Evolutionary conservation across 2,113 vertebrate genomes (phyloP), one percentile per base, ranked within the genome.

Genomic region (Gopherus evgoodei): DNA sequence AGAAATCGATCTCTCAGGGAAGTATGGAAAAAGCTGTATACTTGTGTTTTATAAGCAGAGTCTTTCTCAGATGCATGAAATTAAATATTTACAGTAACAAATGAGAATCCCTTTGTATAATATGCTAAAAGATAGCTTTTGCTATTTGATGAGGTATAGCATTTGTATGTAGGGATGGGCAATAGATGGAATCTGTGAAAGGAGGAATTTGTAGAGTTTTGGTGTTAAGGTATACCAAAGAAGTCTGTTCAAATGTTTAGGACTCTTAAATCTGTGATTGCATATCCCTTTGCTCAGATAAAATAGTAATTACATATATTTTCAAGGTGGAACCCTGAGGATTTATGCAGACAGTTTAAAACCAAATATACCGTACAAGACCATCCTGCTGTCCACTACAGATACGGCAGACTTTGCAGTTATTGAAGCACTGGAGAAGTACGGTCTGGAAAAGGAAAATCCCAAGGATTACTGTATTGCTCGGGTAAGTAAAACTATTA

Each of bases 351-450:
- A 99, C 97, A 99, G 99, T 93, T 98, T 99, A 96, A 99, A 99
- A 97, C 99, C 99, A 94, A 99, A 99, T 98, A 99, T 99, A 96
- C 99, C 99, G 0, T 99, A 99, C 93, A 99, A 99, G 98, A 99
- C 99, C 97, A 99, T 99, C 98, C 98, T 99, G 91, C 98, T 99
- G 81, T 99, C 99, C 22, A 99, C 99, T 7, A 99, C 99, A 1
- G 99, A 99, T 97, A 98, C 99, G 17, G 99, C 99, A 0, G 99
- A 99, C 97, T 99, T 99, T 35, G 99, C 99, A 8, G 99, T 99
- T 96, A 98, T 98, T 12, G 99, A 99, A 96, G 99, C 99, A n/a
- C 96, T 99, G 95, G 99, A 99, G 97, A 99, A 99, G 94, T 99
- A 99, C 0, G 99, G 99, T 9, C 97, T 99, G 97, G 99, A 99